Evolutionary conservation across 1,140 invertebrate genomes (phyloP), one percentile per base, ranked within the genome.

Genomic region (Trissolcus basalis): DNA sequence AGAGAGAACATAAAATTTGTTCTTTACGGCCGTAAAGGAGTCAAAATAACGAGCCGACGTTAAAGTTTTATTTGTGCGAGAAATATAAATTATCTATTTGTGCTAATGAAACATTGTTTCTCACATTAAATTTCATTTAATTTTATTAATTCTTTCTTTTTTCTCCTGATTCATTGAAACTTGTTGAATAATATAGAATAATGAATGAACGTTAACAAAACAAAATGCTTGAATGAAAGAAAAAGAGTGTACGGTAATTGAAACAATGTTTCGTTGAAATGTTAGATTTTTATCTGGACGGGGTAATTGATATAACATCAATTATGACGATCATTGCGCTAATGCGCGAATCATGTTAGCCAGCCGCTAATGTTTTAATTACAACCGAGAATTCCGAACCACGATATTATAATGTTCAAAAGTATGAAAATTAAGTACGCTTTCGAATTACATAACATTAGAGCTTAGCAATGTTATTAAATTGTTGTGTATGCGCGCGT

Each of bases 291-390:
- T 27, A 27, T 27, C 19, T 47, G 43, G 50, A 6, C 51, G 3
- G 11, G 19, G 65, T 56, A 63, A 59, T 72, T 68, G 56, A 54
- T 55, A 51, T 61, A 68, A 69, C 63, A 12, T 64, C 33, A 49
- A 56, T 77, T 71, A 39, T 61, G 45, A 9, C 64, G 39, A 54
- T 64, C 48, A 48, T 75, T 76, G 73, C 64, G 41, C 47, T 64
- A 76, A 76, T 45, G 48, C 49, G 55, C 49, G 60, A 77, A 63
- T 67, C 35, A 61, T 47, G 63, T 67, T 67, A n/a, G n/a, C n/a
- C n/a, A n/a, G n/a, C n/a, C n/a, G n/a, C n/a, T n/a, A 64, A 69
- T 72, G 64, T 65, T 73, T 72, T 77, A 77, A 77, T 77, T 77
- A 64, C 53, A 44, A 13, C 7, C 13, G 15, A 13, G 47, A 59